These are phyloP conservation scores for Leucosticte australis DNA, from an alignment of 2,113 vertebrate genomes.

Conservation along the genomic window DNA sequence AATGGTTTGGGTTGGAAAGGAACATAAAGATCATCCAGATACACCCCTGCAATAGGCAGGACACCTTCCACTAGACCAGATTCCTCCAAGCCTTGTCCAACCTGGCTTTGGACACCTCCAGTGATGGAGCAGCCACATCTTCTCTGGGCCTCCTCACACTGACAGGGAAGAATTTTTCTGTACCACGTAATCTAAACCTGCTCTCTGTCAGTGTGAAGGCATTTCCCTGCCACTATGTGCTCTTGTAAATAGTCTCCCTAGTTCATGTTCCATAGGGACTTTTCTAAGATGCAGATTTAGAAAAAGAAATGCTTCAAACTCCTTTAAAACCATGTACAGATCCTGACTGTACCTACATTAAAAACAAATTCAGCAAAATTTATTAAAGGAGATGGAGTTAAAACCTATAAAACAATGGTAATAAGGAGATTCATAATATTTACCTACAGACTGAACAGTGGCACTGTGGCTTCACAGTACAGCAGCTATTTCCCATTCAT, in stretches of 20 bases:
- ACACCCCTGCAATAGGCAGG: neutral
- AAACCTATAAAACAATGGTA: neutral
- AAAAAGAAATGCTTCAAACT: neutral
- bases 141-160: neutral
- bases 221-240: neutral
- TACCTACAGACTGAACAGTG: neutral
- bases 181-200: neutral
- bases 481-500: neutral
- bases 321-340: neutral
- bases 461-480: neutral
- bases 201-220: neutral
- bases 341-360: neutral
- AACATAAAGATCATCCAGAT: neutral
- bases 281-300: neutral
- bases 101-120: neutral
- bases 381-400: neutral
- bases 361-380: neutral
- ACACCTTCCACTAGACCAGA: neutral
- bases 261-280: neutral
- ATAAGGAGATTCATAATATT: neutral
- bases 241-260: neutral
- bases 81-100: neutral
- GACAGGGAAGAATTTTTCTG: neutral
- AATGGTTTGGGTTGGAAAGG: neutral
- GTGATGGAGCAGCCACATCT: neutral